Base-by-base conservation (phyloP, 2,888 invertebrate species). In the Labia minor region DNA sequence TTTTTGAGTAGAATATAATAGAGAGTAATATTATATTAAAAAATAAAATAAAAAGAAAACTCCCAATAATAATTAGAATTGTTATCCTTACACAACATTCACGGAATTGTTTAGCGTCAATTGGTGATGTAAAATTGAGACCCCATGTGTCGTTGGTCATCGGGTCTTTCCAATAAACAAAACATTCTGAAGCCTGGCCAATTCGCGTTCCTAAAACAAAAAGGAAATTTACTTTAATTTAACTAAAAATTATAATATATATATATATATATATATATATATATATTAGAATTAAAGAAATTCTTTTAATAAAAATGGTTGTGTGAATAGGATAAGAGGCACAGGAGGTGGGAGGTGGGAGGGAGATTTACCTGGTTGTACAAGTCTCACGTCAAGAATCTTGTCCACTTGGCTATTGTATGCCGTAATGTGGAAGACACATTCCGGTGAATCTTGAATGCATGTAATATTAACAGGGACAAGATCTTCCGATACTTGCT, bases 381-480 rank as follows among this genome's bases (percentile, higher is more conserved):
- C 87, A 77, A 97, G 90, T 84, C 93, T 89, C 71, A 96, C 95
- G 78, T 98, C 97, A 74, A 97, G 87, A 74, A 98, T 95, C 83
- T 96, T 97, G 82, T 97, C 96, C 77, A 97, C 96, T 80, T 97
- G 95, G 76, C 95, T 92, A 83, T 96, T 97, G 85, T 97, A 97
- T 74, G 97, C 97, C 75, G 96, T 96, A 81, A 97, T 94, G 83
- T 97, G 97, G 81, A 96, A 97, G 78, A 96, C 90, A 79, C 94
- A 94, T 81, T 94, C 94, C 65, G 96, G 95, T 70, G 92, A 90
- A 81, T 96, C 95, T 82, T 95, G 92, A 77, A 96, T 91, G 83
- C 96, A 96, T 73, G 95, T 94, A 81, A 98, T 95, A 83, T 96
- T 96, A 73, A 97, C 95, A 67, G 97, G 97, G 73, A 98, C 97